A percentile compares a stretch with the other conserved stretches of the same genome.
These are phyloP conservation scores for Tribolium madens DNA, from an alignment of 1,140 invertebrate genomes.

Conservation along the genomic window DNA sequence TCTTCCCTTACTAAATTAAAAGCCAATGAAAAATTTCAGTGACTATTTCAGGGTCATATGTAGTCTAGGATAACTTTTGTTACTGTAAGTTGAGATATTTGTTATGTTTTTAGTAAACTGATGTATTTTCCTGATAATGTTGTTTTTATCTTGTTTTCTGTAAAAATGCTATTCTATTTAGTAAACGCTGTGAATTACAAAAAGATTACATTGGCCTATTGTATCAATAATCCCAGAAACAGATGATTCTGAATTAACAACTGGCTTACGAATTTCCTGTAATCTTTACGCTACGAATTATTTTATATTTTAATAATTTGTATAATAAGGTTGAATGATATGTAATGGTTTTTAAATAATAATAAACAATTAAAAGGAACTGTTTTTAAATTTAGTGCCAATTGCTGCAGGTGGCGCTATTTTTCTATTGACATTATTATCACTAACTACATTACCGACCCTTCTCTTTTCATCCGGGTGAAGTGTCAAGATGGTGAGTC, in stretches of 20 bases:
- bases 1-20: constrained; percentile 16
- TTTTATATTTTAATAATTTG: constrained; percentile 47
- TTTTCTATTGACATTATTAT: not conserved
- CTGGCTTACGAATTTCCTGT: constrained; percentile 32
- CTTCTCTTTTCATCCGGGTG: constrained; percentile 25
- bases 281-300: constrained; percentile 45
- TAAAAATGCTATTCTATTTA: not conserved
- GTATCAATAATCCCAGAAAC: not conserved
- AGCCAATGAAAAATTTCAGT: constrained; percentile 29
- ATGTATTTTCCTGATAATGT: constrained; percentile 17
- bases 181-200: constrained; percentile 1
- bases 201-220: constrained; percentile 30
- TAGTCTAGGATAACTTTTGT: constrained; percentile 31
- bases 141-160: constrained; percentile 26
- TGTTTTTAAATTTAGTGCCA: not conserved
- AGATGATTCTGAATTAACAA: constrained; percentile 13
- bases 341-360: constrained; percentile 49
- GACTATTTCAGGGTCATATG: constrained; percentile 15
- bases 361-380: constrained; percentile 26
- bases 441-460: not conserved
- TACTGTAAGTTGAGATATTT: constrained; percentile 28
- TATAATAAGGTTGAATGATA: constrained; percentile 48
- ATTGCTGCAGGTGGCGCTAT: not conserved
- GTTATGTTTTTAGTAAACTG: constrained; percentile 35
- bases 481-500: constrained; percentile 40